Conservation (phyloP, 2,113 vertebrate species). For the Protomyctophum bolini region DNA sequence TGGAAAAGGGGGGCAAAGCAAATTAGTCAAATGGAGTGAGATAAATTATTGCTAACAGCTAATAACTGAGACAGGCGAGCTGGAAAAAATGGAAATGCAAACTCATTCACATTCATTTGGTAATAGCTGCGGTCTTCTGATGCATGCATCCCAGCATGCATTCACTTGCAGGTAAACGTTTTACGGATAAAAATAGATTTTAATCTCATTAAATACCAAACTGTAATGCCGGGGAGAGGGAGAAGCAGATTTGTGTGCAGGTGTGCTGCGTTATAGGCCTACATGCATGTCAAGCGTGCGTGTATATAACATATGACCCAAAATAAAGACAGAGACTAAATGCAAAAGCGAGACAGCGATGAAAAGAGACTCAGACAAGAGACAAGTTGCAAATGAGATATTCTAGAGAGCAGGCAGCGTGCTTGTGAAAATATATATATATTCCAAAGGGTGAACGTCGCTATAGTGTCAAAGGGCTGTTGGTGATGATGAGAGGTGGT, state of each 20-base stretch:
- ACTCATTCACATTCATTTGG: slow-evolving; percentile 43
- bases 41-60: slow-evolving; percentile 30
- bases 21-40: slow-evolving; percentile 16
- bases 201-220: slow-evolving; percentile 64
- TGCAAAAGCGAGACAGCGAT: neutral
- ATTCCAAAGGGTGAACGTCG: slow-evolving; percentile 44
- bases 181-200: slow-evolving; percentile 55
- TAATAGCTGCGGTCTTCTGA: slow-evolving; percentile 19
- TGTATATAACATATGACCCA: neutral
- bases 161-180: slow-evolving; percentile 42
- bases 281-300: slow-evolving; percentile 16
- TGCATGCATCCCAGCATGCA: slow-evolving; percentile 49
- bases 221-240: slow-evolving; percentile 29
- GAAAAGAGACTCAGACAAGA: slow-evolving; percentile 21
- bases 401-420: slow-evolving; percentile 47
- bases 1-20: neutral
- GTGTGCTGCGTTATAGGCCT: neutral
- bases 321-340: neutral
- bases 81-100: slow-evolving; percentile 18
- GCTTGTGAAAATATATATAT: slow-evolving; percentile 49
- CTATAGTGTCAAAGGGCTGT: slow-evolving; percentile 43
- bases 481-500: slow-evolving; percentile 49
- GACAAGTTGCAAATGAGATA: slow-evolving; percentile 67
- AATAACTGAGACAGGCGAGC: slow-evolving; percentile 30
- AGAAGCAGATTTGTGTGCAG: neutral